Conservation (phyloP, 2,888 invertebrate genomes). For the Seira ritae region DNA sequence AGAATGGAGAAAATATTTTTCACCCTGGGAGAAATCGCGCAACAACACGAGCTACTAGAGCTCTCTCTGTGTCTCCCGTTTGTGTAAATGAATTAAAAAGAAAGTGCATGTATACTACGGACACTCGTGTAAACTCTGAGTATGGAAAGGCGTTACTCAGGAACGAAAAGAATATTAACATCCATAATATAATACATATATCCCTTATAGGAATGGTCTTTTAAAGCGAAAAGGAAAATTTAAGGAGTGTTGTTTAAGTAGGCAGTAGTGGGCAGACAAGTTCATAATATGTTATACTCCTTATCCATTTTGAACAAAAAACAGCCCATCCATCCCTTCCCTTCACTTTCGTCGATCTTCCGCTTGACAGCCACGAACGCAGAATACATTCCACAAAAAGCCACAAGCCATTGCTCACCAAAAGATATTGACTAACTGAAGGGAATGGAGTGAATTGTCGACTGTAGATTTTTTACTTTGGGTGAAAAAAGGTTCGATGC, state of each 20-base stretch:
- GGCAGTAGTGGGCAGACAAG: background rate
- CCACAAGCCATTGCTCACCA: slow-evolving; percentile 63
- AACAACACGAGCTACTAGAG: background rate
- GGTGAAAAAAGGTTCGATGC: slow-evolving; percentile 12
- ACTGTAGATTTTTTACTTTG: slow-evolving; percentile 35
- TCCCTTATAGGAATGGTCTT: background rate
- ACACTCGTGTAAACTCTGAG: slow-evolving; percentile 28
- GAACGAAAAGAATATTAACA: background rate
- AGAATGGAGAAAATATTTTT: slow-evolving; percentile 55
- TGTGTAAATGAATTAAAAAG: slow-evolving; percentile 7
- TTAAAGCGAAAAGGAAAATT: background rate
- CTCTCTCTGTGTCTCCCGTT: background rate
- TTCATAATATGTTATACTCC: slow-evolving; percentile 1
- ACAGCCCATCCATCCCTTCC: slow-evolving; percentile 45
- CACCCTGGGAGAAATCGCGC: slow-evolving; percentile 57
- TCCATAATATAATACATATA: too few species aligned
- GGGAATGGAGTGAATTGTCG: slow-evolving; percentile 31
- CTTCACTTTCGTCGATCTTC: slow-evolving; percentile 24
- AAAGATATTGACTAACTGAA: slow-evolving; percentile 57
- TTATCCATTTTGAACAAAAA: background rate
- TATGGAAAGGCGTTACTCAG: background rate
- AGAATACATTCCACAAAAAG: slow-evolving; percentile 63
- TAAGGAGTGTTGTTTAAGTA: slow-evolving; percentile 1
- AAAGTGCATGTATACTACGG: background rate
- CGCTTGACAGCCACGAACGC: slow-evolving; percentile 54